Evolutionary conservation across 2,797 vertebrate species (phyloP).

Genomic region (Mionectes olivaceus): DNA sequence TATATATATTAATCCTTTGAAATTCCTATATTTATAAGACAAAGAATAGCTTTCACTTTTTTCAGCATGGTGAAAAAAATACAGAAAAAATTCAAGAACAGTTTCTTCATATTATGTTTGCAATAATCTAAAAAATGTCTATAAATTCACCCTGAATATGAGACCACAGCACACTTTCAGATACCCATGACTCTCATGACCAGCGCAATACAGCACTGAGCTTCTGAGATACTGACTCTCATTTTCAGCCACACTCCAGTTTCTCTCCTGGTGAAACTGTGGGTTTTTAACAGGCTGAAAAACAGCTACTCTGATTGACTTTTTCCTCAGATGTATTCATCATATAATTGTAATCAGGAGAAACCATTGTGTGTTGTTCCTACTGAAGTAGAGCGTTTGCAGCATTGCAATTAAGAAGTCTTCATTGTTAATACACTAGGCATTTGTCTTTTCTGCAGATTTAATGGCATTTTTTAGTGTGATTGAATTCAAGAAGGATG

Average conservation of each 20-base stretch:
- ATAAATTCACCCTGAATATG: not conserved
- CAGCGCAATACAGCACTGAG: not conserved
- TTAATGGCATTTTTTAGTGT: not conserved
- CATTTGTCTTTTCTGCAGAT: conserved; percentile 24
- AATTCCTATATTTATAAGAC: not conserved
- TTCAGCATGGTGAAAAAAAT: not conserved
- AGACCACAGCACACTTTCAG: not conserved
- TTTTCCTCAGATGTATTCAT: conserved; percentile 53
- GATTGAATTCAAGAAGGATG: not conserved
- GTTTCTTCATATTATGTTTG: not conserved
- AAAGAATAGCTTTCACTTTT: not conserved
- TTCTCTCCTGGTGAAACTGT: not conserved
- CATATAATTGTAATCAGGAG: conserved; percentile 46
- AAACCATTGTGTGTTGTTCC: conserved; percentile 31
- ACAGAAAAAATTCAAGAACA: fast-evolving
- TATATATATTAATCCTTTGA: not conserved
- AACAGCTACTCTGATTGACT: conserved; percentile 20
- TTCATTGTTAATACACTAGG: conserved; percentile 20
- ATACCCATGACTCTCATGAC: not conserved
- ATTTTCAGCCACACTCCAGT: not conserved
- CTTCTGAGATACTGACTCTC: not conserved
- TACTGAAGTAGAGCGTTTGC: conserved; percentile 1
- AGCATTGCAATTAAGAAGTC: conserved; percentile 25
- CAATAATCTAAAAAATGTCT: not conserved
- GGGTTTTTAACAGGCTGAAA: not conserved